Base-by-base conservation (phyloP, 2,888 invertebrate genomes). In the Agyllia agylla region DNA sequence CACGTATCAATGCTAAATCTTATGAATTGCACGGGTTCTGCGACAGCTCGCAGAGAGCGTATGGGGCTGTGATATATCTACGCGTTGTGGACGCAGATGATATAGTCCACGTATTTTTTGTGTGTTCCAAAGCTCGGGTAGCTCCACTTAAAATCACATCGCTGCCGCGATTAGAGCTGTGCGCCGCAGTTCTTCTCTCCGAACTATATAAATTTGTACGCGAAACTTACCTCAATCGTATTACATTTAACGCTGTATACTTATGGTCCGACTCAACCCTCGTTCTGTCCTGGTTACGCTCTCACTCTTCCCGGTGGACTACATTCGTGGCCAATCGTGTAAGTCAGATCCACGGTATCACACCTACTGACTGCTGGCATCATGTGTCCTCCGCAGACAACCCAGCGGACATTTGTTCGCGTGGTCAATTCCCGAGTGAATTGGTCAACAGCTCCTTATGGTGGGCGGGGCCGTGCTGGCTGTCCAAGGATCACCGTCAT, bases 321-420 rank as follows among this genome's bases (percentile, higher is more conserved):
- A 86, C 87, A n/a, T 91, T 91, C 38, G 91, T 91, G 13, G 91
- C 89, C 3, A 89, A 91, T 78, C 91, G 89, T n/a, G 89, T 90
- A 2, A 87, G 89, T 79, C 87, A 87, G 24, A 90, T 90, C 4
- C 90, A 88, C 64, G 88, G 88, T 15, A 81, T 85, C 17, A 20
- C 78, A 27, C 78, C 84, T 13, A 57, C 57, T 20, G 57, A 81
- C 17, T 57, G 49, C 17, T 89, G 90, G 87, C 73, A 79, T 38
- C 90, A 90, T 78, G 88, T 88, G 5, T 13, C 88, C 3, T 85
- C 88, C 2, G 30, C 6, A 1, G 88, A 88, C 30, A 90, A 90
- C n/a, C 88, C 90, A 13, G 88, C 88, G 20, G 90, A 89, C 20
- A 35, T 85, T 8, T 85, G 80, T 20, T 87, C 88, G 31, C 85